Evolutionary conservation across 2,888 invertebrate species (phyloP).

Genomic region (Euclidia mi): DNA sequence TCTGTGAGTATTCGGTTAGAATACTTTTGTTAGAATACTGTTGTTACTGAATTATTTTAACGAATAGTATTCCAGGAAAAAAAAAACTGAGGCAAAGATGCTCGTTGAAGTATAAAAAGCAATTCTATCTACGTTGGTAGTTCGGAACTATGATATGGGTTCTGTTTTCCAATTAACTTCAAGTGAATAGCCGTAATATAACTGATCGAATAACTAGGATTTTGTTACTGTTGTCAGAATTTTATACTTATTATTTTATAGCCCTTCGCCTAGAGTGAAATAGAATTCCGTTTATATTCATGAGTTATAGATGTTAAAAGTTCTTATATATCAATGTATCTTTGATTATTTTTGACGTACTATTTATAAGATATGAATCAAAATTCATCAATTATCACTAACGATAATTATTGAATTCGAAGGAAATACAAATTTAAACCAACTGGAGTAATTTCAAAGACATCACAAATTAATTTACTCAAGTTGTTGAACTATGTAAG

Average conservation of each 20-base stretch:
- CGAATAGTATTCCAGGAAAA: background rate
- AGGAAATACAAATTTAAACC: no score
- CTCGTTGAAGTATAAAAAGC: constrained; percentile 1
- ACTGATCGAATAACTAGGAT: constrained; percentile 25
- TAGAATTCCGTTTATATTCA: no score
- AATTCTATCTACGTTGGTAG: constrained; percentile 11
- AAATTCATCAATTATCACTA: no score
- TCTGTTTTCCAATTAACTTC: constrained; percentile 31
- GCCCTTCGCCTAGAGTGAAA: no score
- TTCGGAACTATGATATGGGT: constrained; percentile 20
- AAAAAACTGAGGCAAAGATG: background rate
- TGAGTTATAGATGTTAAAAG: no score
- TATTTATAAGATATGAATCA: no score
- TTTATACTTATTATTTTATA: constrained; percentile 14
- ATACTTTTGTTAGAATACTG: background rate
- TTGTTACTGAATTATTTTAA: background rate
- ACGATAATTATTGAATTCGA: no score
- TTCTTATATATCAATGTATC: no score
- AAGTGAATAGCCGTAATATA: constrained; percentile 35
- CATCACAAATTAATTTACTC: no score
- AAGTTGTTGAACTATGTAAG: no score
- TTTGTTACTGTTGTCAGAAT: constrained; percentile 26
- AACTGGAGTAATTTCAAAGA: no score
- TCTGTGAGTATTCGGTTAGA: constrained; percentile 26
- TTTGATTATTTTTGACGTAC: no score